A percentile compares a stretch with the other conserved stretches of the same genome.
phyloP scores from a whole-genome alignment of 2,113 vertebrate genomes.

The Sceloporus undulatus region DNA sequence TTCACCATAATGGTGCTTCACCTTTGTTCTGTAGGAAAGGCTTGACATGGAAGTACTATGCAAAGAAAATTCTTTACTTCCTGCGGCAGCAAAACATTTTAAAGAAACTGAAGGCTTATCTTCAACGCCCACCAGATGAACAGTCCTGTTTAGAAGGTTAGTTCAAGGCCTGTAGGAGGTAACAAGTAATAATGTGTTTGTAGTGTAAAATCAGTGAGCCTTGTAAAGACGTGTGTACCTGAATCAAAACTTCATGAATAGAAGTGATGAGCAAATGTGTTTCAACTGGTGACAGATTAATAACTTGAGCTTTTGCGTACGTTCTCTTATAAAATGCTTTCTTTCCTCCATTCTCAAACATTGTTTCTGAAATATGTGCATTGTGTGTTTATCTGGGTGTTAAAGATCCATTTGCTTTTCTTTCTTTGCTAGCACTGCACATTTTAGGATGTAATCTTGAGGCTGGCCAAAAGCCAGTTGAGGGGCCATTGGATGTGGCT shows the following conservation, averaged over 20 bases:
- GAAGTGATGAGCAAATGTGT: background rate
- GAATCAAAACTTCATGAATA: background rate
- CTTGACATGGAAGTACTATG: constrained; percentile 96
- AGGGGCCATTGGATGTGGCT: too few relatives aligned
- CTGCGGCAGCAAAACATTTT: constrained; percentile 94
- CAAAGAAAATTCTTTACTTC: constrained; percentile 98
- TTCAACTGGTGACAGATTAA: background rate
- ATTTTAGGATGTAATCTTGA: too few relatives aligned
- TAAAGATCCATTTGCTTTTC: too few relatives aligned
- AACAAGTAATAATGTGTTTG: background rate
- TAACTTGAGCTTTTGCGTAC: background rate
- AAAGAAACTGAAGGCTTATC: constrained; percentile 90
- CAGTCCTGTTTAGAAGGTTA: constrained; percentile 92
- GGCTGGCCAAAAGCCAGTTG: too few relatives aligned
- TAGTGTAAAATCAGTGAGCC: background rate
- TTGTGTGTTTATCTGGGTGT: background rate
- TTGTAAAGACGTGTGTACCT: background rate
- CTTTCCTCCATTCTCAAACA: background rate
- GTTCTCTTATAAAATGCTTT: background rate
- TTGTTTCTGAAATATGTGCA: background rate
- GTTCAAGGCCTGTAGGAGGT: constrained; percentile 20
- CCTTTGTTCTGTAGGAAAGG: constrained; percentile 84
- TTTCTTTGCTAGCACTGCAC: too few relatives aligned
- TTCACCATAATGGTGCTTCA: constrained; percentile 7
- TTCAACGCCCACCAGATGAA: constrained; percentile 85